These are phyloP conservation scores for Remorina albescens DNA, from an alignment of 2,797 vertebrate genomes.

Conservation along the genomic window DNA sequence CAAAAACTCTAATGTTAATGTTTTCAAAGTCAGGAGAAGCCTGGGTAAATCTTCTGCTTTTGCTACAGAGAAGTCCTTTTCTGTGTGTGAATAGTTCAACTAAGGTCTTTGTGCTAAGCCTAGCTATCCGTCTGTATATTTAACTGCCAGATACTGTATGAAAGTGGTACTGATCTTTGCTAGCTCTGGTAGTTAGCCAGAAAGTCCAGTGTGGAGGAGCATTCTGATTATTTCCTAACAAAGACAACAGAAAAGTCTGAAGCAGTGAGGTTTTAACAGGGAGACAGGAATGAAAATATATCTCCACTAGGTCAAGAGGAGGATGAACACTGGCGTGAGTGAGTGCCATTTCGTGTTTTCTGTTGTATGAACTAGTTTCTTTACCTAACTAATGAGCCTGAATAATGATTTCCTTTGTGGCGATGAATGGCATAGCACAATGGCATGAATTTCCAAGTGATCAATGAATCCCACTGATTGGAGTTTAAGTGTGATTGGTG, in stretches of 20 bases:
- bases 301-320: background rate
- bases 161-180: background rate
- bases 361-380: background rate
- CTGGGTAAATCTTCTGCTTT: background rate
- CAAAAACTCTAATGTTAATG: background rate
- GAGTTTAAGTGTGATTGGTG: background rate
- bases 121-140: background rate
- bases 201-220: background rate
- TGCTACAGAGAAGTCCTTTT: background rate
- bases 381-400: background rate
- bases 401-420: background rate
- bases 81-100: background rate
- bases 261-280: background rate
- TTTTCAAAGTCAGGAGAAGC: background rate
- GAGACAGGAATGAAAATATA: background rate
- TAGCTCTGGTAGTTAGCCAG: background rate
- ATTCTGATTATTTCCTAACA: background rate
- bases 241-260: constrained; percentile 1
- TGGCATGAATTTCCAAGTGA: background rate
- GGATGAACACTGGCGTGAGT: background rate
- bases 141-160: background rate
- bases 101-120: background rate
- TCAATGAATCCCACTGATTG: constrained; percentile 4
- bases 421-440: background rate
- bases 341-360: background rate